Evolutionary conservation across 2,797 vertebrate genomes (phyloP).

Genomic region (Acipenser transmontanus): DNA sequence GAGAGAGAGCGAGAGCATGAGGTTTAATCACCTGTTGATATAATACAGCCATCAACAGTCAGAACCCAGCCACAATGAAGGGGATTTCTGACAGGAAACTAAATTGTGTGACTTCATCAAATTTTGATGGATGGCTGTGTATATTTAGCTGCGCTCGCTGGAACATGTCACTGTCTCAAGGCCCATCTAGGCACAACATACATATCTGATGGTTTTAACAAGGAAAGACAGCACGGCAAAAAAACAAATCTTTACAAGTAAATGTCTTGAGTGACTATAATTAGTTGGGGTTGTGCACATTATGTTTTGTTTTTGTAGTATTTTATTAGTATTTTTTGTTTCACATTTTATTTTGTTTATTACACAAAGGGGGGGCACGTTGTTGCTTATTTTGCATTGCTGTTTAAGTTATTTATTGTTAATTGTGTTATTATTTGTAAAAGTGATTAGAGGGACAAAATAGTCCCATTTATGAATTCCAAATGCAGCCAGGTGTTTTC

Average conservation of each 20-base stretch:
- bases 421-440: too few species aligned
- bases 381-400: too few species aligned
- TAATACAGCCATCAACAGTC: not conserved
- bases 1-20: not conserved
- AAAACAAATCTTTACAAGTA: not conserved
- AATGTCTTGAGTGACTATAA: too few species aligned
- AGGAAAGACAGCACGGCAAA: not conserved
- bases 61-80: not conserved
- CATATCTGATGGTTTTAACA: not conserved
- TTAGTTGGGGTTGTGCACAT: too few species aligned
- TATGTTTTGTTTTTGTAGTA: too few species aligned
- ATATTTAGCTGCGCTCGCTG: not conserved
- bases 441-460: too few species aligned
- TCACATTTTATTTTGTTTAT: too few species aligned
- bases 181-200: not conserved
- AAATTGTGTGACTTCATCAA: not conserved
- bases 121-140: slow-evolving; percentile 3
- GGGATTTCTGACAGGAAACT: not conserved
- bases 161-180: not conserved
- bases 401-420: too few species aligned
- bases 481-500: too few species aligned
- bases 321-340: too few species aligned
- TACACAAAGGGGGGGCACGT: too few species aligned
- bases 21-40: not conserved
- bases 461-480: too few species aligned